Evolutionary conservation across 2,888 invertebrate genomes (phyloP), one percentile per base, ranked within the genome.

Genomic region (Zygogramma bicolorata): DNA sequence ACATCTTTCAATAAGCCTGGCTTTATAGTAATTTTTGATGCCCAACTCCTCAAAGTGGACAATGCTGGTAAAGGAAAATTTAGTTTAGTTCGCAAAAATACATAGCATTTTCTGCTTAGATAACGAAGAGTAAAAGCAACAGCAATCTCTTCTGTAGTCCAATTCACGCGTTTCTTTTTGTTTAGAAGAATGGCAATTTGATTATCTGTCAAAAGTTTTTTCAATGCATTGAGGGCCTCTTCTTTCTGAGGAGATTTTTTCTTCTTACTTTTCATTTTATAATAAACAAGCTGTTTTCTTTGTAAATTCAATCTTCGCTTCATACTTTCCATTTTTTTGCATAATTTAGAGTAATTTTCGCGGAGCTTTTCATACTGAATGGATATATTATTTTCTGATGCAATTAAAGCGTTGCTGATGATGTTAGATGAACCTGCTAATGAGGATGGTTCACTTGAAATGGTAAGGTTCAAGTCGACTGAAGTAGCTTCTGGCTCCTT

Each of bases 1-100:
- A 75, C 63, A 66, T 70, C 40, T 57, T 57, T 73, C 22, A 73
- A 67, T 13, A 73, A 13, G 10, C 74, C 73, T 53, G 8, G 40
- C 8, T 13, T 40, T 40, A 58, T 58, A 58, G 13, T 58, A 7
- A 77, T 71, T 40, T 71, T 73, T 38, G 61, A 62, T 25, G 75
- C 75, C 76, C 75, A 77, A 15, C 59, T 57, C 53, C 68, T 53
- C 58, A 76, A 65, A 3, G 75, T 53, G 4, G 77, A 71, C 27
- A 77, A 67, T 18, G 38, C 68, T 40, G 74, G n/a, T n/a, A n/a
- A n/a, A n/a, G n/a, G n/a, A 65, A n/a, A 65, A 66, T 58, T 66
- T 25, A 53, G 53, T 53, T 53, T 53, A 20, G 20, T 20, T 53
- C 53, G 20, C 10, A 53, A 22, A 53, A 22, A 20, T 20, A 53